Evolutionary conservation across 2,113 vertebrate genomes (phyloP).

Genomic region (Prunella himalayana): DNA sequence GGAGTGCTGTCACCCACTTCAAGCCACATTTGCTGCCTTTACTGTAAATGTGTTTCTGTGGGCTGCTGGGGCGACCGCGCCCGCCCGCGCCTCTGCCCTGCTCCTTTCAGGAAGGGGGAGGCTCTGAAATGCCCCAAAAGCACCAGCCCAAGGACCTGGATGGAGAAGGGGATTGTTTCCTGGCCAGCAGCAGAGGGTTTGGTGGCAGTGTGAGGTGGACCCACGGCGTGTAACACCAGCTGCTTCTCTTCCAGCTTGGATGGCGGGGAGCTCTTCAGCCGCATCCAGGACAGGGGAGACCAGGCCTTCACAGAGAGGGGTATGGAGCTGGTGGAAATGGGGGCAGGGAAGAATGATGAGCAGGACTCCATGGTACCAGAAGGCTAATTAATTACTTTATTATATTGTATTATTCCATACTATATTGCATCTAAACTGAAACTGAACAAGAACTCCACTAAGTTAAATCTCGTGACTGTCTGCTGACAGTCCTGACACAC

Average conservation of each 20-base stretch:
- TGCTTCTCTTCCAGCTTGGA: slow-evolving; percentile 83
- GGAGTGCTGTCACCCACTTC: neutral
- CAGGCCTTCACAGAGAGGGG: slow-evolving; percentile 98
- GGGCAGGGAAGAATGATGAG: too few relatives aligned
- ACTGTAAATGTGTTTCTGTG: neutral
- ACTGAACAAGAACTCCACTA: too few relatives aligned
- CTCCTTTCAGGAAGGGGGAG: neutral
- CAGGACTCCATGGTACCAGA: too few relatives aligned
- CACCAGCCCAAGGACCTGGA: neutral
- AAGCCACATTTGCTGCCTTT: neutral
- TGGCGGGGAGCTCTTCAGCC: slow-evolving; percentile 94
- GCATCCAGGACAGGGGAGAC: slow-evolving; percentile 96
- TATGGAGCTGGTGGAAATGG: slow-evolving; percentile 1
- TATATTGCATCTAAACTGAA: too few relatives aligned
- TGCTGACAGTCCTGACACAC: too few relatives aligned
- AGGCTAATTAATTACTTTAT: too few relatives aligned
- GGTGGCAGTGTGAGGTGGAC: fast-evolving
- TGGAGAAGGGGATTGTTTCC: neutral
- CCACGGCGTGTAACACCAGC: fast-evolving
- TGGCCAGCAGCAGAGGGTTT: neutral
- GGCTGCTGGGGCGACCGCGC: slow-evolving; percentile 1
- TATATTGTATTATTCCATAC: too few relatives aligned
- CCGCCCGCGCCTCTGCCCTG: neutral
- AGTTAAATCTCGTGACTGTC: too few relatives aligned
- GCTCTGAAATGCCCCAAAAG: neutral